Base-by-base conservation (phyloP, 1,140 invertebrate genomes). In the Venustaconcha ellipsiformis region DNA sequence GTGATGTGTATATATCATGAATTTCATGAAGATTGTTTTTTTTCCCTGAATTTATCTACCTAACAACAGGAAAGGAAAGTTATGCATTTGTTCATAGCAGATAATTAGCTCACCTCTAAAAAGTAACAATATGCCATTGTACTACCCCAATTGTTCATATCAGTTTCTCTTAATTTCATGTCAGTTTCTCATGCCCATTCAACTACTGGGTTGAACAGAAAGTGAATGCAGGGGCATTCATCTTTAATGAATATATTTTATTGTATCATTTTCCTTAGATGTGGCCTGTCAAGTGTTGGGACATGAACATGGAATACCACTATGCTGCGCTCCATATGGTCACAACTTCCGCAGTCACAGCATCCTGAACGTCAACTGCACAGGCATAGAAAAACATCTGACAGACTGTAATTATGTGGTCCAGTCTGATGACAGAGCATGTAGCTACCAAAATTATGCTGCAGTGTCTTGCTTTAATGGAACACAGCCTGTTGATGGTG, bases 221-320 rank as follows among this genome's bases (percentile, higher is more conserved):
- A 48, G 37, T 48, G 6, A 48, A 48, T 48, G 59, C 18, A 62
- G 59, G 59, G 23, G 59, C 23, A 62, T 8, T n/a, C 23, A 11
- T 62, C 8, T 62, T 23, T n/a, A 62, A 62, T 62, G n/a, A 18
- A 18, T 30, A 30, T 66, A 57, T 64, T 48, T 15, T 65, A 18
- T 56, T 70, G 23, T 71, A 57, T 37, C 70, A 37, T 56, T 74
- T 23, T 66, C 23, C 72, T 76, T 74, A 85, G 85, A 74, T 59
- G 86, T 87, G 1, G 83, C 81, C 12, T 88, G 87, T 71, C 67
- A 78, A 74, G 75, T 78, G 37, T 73, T 88, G 11, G 86, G 86
- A 15, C 83, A 82, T 72, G 78, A 78, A n/a, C 78, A 84, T 60
- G 85, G 85, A 12, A 74, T 83, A 30, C 78, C 79, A 63, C 70